These are phyloP conservation scores for Agrilus cyanescens DNA, from an alignment of 2,888 invertebrate species.

Conservation along the genomic window DNA sequence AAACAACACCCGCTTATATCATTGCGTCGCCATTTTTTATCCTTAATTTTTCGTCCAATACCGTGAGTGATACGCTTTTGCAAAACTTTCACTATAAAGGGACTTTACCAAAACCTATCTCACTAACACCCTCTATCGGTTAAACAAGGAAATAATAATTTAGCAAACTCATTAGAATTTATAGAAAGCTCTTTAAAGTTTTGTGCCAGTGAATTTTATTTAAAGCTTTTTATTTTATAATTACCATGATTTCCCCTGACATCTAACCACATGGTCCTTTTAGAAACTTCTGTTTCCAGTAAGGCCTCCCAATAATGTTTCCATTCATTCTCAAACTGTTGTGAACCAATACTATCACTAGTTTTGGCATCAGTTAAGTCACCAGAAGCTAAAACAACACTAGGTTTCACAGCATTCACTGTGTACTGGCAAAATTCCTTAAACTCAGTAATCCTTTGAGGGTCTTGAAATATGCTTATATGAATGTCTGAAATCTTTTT, in stretches of 20 bases:
- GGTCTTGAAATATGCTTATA: conserved; percentile 73
- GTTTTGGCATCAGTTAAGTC: conserved; percentile 84
- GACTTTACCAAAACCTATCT: no score
- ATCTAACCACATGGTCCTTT: conserved; percentile 74
- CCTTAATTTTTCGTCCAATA: no score
- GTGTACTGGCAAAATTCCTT: conserved; percentile 68
- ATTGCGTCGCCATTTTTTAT: no score
- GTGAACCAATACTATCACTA: conserved; percentile 64
- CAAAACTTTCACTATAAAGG: no score
- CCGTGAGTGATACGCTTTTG: no score
- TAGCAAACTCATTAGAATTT: no score
- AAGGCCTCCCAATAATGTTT: conserved; percentile 59
- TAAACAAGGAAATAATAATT: no score
- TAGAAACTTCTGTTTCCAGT: conserved; percentile 49
- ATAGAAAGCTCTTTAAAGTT: no score
- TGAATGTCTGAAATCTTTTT: conserved; percentile 79
- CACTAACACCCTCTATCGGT: no score
- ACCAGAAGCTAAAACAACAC: conserved; percentile 71
- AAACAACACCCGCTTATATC: no score
- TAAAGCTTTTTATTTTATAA: conserved; percentile 10
- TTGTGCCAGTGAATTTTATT: no score
- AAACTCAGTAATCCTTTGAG: conserved; percentile 60
- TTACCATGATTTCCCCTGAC: conserved; percentile 86
- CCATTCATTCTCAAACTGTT: conserved; percentile 77
- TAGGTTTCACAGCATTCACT: conserved; percentile 59